A percentile compares a stretch with the other conserved stretches of the same genome.
These are phyloP conservation scores for Leucozona laternaria DNA, from an alignment of 2,888 invertebrate genomes.

Conservation along the genomic window DNA sequence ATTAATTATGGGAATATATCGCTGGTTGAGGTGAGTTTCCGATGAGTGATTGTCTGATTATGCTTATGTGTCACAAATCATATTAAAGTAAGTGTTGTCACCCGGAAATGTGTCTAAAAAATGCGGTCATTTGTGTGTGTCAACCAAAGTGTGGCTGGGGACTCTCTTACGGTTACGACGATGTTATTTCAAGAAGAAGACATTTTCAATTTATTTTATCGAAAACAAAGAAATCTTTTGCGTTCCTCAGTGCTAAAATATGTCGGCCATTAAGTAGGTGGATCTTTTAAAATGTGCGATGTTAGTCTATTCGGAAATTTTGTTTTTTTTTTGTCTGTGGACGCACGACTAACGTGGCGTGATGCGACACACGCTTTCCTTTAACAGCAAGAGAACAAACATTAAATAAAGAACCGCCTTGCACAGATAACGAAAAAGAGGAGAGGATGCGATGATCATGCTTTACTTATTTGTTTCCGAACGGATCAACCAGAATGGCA, in stretches of 20 bases:
- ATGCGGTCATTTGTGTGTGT: slow-evolving; percentile 37
- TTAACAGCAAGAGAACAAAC: slow-evolving; percentile 2
- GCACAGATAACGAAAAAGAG: slow-evolving; percentile 48
- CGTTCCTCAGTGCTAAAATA: slow-evolving; percentile 8
- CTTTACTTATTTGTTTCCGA: slow-evolving; percentile 62
- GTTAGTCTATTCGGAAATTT: slow-evolving; percentile 10
- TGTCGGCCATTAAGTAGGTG: slow-evolving; percentile 48
- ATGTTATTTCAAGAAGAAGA: slow-evolving; percentile 32
- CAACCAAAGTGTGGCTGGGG: slow-evolving; percentile 7
- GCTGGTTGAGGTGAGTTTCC: slow-evolving; percentile 17
- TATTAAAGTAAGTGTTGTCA: slow-evolving; percentile 52
- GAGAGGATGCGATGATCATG: slow-evolving; percentile 43
- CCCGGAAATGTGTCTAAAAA: slow-evolving; percentile 52
- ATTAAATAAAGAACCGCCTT: slow-evolving; percentile 40
- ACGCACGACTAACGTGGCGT: slow-evolving; percentile 23
- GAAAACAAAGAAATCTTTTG: slow-evolving; percentile 46
- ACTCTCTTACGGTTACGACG: not conserved
- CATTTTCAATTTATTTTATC: slow-evolving; percentile 23
- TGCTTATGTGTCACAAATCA: slow-evolving; percentile 6
- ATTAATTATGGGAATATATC: not conserved
- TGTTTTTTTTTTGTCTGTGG: not conserved
- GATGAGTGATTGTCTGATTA: slow-evolving; percentile 28
- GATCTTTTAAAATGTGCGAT: slow-evolving; percentile 34
- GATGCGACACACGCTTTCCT: slow-evolving; percentile 12
- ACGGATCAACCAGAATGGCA: slow-evolving; percentile 69